phyloP scores from a whole-genome alignment of 1,140 invertebrate genomes.

The Drosophila littoralis region DNA sequence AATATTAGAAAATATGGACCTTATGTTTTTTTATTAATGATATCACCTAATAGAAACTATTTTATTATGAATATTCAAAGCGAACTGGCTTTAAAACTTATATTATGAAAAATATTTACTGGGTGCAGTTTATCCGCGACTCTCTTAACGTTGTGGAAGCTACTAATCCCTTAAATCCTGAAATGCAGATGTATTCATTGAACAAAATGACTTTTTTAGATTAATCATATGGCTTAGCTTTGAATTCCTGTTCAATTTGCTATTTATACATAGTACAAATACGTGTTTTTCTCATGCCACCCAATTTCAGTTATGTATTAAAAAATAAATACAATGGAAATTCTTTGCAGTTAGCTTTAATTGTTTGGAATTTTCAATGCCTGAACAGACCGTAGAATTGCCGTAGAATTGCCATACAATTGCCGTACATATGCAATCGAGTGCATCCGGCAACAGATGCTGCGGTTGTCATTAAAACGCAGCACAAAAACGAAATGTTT shows the following conservation, averaged over 20 bases:
- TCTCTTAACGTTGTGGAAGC: no score
- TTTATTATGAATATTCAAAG: no score
- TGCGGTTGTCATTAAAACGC: conserved; percentile 66
- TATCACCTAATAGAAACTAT: no score
- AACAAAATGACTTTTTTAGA: conserved; percentile 4
- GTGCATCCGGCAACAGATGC: conserved; percentile 71
- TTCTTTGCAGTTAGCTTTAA: conserved; percentile 49
- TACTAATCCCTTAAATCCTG: neutral
- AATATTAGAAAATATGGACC: no score
- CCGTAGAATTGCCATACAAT: conserved; percentile 14
- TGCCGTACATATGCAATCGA: conserved; percentile 58
- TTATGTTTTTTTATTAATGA: no score
- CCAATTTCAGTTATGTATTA: conserved; percentile 13
- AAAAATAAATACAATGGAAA: conserved; percentile 36
- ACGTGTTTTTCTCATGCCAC: conserved; percentile 7
- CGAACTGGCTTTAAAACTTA: no score
- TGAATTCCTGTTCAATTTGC: conserved; percentile 2
- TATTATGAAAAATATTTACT: no score
- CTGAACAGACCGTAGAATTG: conserved; percentile 35
- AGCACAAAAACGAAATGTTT: conserved; percentile 56
- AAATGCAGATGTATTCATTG: neutral
- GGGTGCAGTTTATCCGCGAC: no score
- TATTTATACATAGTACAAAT: neutral
- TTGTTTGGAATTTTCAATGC: conserved; percentile 44
- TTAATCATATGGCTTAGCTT: neutral